Evolutionary conservation across 1,140 invertebrate genomes (phyloP).

Genomic region (Caenorhabditis latens): DNA sequence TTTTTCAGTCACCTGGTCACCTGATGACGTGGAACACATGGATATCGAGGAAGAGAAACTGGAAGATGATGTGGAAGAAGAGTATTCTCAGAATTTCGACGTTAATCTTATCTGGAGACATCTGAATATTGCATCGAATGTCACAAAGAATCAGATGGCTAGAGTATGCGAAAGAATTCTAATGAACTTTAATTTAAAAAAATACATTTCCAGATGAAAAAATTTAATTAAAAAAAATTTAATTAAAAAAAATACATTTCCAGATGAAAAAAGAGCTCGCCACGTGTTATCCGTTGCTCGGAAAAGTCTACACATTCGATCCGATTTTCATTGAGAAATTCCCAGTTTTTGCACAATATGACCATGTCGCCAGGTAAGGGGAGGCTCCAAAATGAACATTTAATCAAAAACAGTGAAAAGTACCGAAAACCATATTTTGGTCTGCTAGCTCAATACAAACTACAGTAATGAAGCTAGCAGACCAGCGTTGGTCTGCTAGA

Average conservation of each 20-base stretch:
- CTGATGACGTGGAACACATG: conserved; percentile 21
- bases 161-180: neutral
- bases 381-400: no score
- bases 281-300: conserved; percentile 12
- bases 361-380: neutral
- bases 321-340: conserved; percentile 38
- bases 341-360: conserved; percentile 14
- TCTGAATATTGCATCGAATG: neutral
- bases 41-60: neutral
- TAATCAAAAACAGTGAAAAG: no score
- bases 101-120: conserved; percentile 25
- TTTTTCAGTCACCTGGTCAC: conserved; percentile 3
- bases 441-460: no score
- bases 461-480: no score
- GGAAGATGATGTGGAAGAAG: conserved; percentile 12
- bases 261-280: conserved; percentile 28
- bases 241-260: neutral
- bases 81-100: conserved; percentile 27
- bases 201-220: neutral
- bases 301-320: conserved; percentile 43
- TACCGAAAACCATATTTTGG: no score
- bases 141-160: conserved; percentile 33
- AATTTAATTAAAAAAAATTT: no score
- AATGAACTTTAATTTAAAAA: neutral
- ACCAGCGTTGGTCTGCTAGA: no score